Base-by-base conservation (phyloP, 1,140 invertebrate species). In the Druon quercuslanigerum region DNA sequence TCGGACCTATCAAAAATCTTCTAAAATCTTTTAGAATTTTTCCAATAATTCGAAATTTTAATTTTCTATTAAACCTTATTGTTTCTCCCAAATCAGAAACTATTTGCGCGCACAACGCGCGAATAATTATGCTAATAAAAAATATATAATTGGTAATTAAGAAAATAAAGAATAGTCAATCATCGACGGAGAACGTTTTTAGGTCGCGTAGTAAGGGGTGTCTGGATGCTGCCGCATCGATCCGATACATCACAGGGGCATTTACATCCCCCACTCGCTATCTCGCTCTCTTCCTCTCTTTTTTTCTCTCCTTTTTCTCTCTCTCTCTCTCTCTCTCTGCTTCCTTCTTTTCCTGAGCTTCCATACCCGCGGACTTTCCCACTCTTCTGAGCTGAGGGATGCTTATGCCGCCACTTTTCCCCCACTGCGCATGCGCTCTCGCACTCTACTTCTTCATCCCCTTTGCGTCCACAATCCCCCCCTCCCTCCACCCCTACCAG, bases 161-260 rank as follows among this genome's bases (percentile, higher is more conserved):
- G 60, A 17, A 77, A 75, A 79, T 81, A 75, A 72, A 80, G 74
- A 82, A 82, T 82, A 78, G 81, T 82, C 80, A 83, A 84, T 83
- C 81, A 85, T 83, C 73, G 71, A 73, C 70, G 88, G 85, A 87
- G 83, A 87, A 91, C 88, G 90, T 91, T 91, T 91, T 91, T 88
- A 90, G 90, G 87, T 90, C 88, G 90, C 85, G 88, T 90, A 91
- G 90, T 91, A 89, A 85, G 84, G 82, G 82, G 86, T 87, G 82
- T 90, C 89, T 90, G 89, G 90, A 89, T 90, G 90, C 89, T 90
- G 89, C 89, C 85, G 90, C 90, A 91, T 91, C 90, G 90, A 91
- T 91, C 90, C 90, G 90, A 91, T 91, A 91, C 90, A 91, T 91
- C 90, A 91, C 89, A 81, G 87, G 88, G 88, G 89, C 87, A 91